phyloP scores from a whole-genome alignment of 30 jellyfish, hydroid and myxozoan species.

The Haliclystus octoradiatus region DNA sequence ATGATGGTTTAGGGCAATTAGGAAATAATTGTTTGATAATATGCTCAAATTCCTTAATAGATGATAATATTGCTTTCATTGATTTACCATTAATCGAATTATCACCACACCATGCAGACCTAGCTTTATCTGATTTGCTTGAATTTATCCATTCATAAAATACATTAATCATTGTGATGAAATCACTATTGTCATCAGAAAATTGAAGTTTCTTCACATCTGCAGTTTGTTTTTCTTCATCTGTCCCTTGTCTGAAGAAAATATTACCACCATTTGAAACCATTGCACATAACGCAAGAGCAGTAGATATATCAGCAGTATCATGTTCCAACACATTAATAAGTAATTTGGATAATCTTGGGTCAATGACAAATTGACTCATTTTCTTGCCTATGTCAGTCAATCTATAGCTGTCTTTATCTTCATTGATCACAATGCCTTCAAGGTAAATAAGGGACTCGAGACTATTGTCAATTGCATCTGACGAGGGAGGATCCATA shows the following conservation, averaged over 20 bases:
- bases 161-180: conserved; percentile 29
- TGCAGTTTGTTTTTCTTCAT: conserved; percentile 36
- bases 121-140: neutral
- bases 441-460: conserved; percentile 21
- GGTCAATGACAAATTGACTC: conserved; percentile 44
- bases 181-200: conserved; percentile 36
- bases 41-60: conserved; percentile 12
- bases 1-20: neutral
- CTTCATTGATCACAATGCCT: conserved; percentile 16
- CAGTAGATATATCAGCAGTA: conserved; percentile 8
- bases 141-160: conserved; percentile 30
- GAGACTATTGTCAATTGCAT: conserved; percentile 6
- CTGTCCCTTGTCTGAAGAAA: conserved; percentile 40
- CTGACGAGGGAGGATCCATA: conserved; percentile 45
- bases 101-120: conserved; percentile 32
- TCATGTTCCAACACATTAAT: conserved; percentile 32
- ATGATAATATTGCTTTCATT: conserved; percentile 23
- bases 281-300: conserved; percentile 30
- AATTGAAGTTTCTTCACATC: conserved; percentile 32
- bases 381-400: conserved; percentile 32
- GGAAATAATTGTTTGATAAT: conserved; percentile 1
- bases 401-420: neutral
- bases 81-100: conserved; percentile 47
- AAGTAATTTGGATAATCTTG: conserved; percentile 35
- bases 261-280: conserved; percentile 33